A percentile compares a stretch with the other conserved stretches of the same genome.
Conservation (phyloP, 2,113 vertebrate species). For the Talpa occidentalis region DNA sequence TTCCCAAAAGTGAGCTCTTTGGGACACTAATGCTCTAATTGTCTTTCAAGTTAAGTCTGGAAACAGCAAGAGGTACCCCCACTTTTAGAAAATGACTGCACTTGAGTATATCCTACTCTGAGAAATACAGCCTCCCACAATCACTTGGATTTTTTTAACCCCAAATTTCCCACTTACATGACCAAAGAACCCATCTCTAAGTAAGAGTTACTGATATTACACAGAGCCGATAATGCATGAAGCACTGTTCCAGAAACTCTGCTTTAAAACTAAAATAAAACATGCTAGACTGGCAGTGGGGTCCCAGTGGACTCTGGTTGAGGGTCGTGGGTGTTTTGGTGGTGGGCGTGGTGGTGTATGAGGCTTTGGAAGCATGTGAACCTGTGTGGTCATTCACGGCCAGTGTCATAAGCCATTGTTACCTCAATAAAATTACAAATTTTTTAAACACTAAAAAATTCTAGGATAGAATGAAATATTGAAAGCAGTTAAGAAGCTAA, state of each 20-base stretch:
- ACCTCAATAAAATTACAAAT: too few relatives aligned
- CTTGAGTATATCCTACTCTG: background rate
- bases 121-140: background rate
- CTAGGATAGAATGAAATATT: background rate
- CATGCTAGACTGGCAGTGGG: too few relatives aligned
- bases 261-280: background rate
- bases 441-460: background rate
- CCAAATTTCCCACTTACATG: background rate
- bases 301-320: too few relatives aligned
- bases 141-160: background rate
- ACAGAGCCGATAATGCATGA: background rate
- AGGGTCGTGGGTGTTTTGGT: too few relatives aligned
- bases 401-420: too few relatives aligned
- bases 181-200: background rate
- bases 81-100: background rate
- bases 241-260: conserved; percentile 23
- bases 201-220: background rate
- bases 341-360: too few relatives aligned
- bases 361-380: too few relatives aligned
- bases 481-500: background rate
- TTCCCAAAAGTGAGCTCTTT: background rate
- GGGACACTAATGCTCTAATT: background rate
- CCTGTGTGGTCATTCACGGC: too few relatives aligned
- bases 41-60: background rate
- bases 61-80: background rate